Evolutionary conservation across 2,113 vertebrate species (phyloP), one percentile per base, ranked within the genome.

Genomic region (Labeo catla): DNA sequence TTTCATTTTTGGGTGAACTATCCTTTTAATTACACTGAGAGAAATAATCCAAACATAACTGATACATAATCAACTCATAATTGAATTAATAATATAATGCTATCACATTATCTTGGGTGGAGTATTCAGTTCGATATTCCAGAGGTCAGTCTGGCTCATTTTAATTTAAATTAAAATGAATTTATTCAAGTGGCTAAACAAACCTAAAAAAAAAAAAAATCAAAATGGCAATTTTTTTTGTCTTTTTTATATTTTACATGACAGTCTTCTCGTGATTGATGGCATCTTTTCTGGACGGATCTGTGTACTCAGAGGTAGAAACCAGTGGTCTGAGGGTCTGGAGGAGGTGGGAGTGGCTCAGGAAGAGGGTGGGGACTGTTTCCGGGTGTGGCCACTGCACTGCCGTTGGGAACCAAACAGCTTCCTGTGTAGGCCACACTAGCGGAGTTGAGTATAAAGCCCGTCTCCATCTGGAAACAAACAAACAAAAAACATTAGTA

Each of bases 281-380:
- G 34, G 68, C 65, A 72, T 84, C 82, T 10, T 43, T 16, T 21
- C 73, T 28, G 45, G 74, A 34, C 8, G 1, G 36, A 68, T 49
- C 1, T 49, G 28, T 49, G 28, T 34, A 16, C 16, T 93, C 93
- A 95, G 81, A 95, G 91, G 72, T 92, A 92, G 84, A 93, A 95
- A 79, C 92, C 90, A 2, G 91, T 52, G 3, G 85, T 90, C 57
- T 91, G 91, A 19, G 91, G 85, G 92, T 94, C 93, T n/a, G 90
- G 36, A 0, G 90, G 85, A 66, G 86, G 61, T 23, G 91, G 84
- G 28, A 92, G 91, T 0, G 21, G 85, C 66, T 92, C 91, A 0
- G 91, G 70, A 63, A 0, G 43, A 0, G 91, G 28, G 12, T 84
- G 87, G 0, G 45, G 50, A 68, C 91, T 68, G 90, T 89, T 87